Percentiles rank a stretch among this genome's conserved stretches.
phyloP scores from a whole-genome alignment of 2,113 vertebrate genomes.

The Oncorhynchus mykiss region DNA sequence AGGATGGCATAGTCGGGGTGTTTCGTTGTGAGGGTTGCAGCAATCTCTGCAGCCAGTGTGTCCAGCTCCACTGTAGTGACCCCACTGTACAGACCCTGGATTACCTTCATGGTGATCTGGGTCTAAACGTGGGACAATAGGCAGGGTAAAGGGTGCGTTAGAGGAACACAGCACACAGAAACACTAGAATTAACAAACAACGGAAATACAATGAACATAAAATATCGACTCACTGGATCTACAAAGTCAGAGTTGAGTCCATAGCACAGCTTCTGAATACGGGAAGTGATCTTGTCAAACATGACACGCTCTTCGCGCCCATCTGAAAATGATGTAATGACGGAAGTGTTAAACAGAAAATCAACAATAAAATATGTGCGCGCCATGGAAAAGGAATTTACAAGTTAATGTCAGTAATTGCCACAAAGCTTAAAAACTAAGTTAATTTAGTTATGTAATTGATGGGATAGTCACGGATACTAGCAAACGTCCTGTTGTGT shows the following conservation, averaged over 20 bases:
- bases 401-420: no score
- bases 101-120: slow-evolving; percentile 98
- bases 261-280: slow-evolving; percentile 97
- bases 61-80: slow-evolving; percentile 95
- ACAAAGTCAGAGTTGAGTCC: slow-evolving; percentile 94
- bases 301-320: slow-evolving; percentile 90
- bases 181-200: neutral
- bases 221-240: slow-evolving; percentile 85
- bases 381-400: no score
- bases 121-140: slow-evolving; percentile 66
- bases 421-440: no score
- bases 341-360: neutral
- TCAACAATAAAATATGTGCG: no score
- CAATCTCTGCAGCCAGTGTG: slow-evolving; percentile 90
- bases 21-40: slow-evolving; percentile 94
- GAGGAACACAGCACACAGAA: neutral
- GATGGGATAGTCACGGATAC: no score
- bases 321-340: slow-evolving; percentile 69
- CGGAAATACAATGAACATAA: neutral
- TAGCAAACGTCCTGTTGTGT: no score
- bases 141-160: neutral
- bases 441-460: no score
- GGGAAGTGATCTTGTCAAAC: slow-evolving; percentile 97
- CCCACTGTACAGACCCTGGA: slow-evolving; percentile 92
- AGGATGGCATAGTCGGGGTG: slow-evolving; percentile 94